These are phyloP conservation scores for Morelia viridis DNA, from an alignment of 2,797 vertebrate genomes.

Conservation along the genomic window DNA sequence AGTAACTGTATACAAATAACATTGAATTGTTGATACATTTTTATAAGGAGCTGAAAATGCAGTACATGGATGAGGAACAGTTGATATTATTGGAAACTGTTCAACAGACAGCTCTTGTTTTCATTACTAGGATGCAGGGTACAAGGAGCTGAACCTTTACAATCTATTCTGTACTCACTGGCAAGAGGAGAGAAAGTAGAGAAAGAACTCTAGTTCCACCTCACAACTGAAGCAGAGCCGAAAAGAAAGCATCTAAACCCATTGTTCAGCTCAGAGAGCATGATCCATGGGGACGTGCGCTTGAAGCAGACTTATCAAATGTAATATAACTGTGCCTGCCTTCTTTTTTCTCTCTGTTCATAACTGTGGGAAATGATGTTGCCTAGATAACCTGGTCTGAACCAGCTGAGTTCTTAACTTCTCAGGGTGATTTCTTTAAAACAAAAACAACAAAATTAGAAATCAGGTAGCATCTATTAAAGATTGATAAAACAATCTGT, in stretches of 20 bases:
- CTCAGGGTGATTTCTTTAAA: neutral
- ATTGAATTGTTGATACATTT: neutral
- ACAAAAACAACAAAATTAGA: neutral
- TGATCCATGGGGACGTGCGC: no score
- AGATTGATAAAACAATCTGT: no score
- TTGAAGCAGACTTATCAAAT: no score
- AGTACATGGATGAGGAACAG: neutral
- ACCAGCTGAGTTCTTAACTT: neutral
- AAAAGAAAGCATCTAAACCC: neutral
- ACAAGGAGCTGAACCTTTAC: neutral
- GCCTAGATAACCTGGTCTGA: neutral
- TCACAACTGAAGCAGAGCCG: neutral
- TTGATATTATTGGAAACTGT: no score
- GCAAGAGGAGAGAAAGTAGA: neutral
- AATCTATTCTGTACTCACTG: neutral
- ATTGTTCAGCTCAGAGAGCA: no score
- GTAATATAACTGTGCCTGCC: no score
- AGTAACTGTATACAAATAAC: neutral
- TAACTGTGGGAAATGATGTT: no score
- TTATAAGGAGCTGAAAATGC: neutral
- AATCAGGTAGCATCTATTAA: neutral
- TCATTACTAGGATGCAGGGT: neutral
- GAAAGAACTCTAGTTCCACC: neutral
- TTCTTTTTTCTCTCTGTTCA: no score
- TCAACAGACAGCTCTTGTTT: neutral